Base-by-base conservation (phyloP, 2,797 vertebrate genomes). In the Hyperoplus immaculatus region DNA sequence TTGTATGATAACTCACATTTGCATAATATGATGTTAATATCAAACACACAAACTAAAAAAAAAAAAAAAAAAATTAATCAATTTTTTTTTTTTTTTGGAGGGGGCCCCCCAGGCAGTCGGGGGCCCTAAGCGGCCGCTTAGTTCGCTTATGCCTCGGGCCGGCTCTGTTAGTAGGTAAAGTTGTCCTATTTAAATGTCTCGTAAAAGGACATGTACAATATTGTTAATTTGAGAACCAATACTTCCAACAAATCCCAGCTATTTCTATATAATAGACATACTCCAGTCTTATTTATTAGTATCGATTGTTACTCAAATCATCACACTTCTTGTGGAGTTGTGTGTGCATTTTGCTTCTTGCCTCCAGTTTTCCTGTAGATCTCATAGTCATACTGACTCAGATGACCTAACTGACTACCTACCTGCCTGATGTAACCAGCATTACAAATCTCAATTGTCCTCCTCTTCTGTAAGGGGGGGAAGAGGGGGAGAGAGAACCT, bases 361-460 rank as follows among this genome's bases (percentile, higher is more conserved):
- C 61, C 5, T 54, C 10, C 53, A 8, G 46, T 38, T 69, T 77
- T 64, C 36, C 55, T 73, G 61, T 51, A 18, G 56, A 67, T 21
- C 12, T 58, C 29, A 16, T 4, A 15, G 13, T 69, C 58, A 39
- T 3, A 55, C 11, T 55, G 16, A 59, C 38, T 42, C 39, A 14
- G 61, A 62, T 64, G 65, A 29, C 29, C 3, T 78, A 38, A 66
- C 21, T 51, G 54, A 62, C 51, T 47, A 14, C 69, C 68, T 36
- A 29, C 54, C 61, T 57, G 11, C 50, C 18, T 38, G 42, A 16
- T 59, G 36, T 60, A 75, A 81, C 55, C 8, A 16, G 70, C 54
- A 69, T 21, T n/a, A 65, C 72, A 12, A 11, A 38, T 29, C 6
- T 62, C 42, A 9, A 4, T 18, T 43, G 42, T 62, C 51, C 46